Percentiles rank a stretch among this genome's conserved stretches.
Evolutionary conservation across 2,888 invertebrate genomes (phyloP).

Genomic region (Tyria jacobaeae): DNA sequence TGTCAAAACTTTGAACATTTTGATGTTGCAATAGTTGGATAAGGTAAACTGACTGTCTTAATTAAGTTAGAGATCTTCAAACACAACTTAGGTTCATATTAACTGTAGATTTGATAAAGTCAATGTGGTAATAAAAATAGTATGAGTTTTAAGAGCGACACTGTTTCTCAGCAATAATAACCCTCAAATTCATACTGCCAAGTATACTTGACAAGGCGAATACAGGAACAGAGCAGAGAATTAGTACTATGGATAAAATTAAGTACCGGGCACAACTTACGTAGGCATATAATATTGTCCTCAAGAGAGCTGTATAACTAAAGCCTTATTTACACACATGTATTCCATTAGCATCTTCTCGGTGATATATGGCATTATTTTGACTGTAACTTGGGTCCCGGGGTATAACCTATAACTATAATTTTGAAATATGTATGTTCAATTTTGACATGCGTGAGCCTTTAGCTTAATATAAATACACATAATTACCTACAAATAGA

Average conservation of each 20-base stretch:
- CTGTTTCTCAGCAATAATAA: constrained; percentile 24
- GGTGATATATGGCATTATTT: constrained; percentile 57
- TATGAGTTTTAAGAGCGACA: constrained; percentile 14
- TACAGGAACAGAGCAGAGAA: constrained; percentile 20
- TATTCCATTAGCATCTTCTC: constrained; percentile 58
- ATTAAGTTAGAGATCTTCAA: constrained; percentile 76
- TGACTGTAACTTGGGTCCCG: constrained; percentile 39
- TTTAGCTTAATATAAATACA: too few species aligned
- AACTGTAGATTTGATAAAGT: constrained; percentile 59
- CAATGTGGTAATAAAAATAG: constrained; percentile 40
- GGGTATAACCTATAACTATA: too few species aligned
- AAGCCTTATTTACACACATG: constrained; percentile 46
- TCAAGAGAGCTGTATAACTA: constrained; percentile 46
- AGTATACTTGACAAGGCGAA: not conserved
- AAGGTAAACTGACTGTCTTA: constrained; percentile 82
- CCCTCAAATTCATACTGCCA: constrained; percentile 30
- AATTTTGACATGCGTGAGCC: too few species aligned
- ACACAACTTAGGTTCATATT: constrained; percentile 65
- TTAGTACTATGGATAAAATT: constrained; percentile 35
- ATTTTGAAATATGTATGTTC: too few species aligned
- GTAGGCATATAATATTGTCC: constrained; percentile 30
- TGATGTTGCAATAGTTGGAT: constrained; percentile 83
- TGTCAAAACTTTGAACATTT: constrained; percentile 82
- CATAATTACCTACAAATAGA: too few species aligned
- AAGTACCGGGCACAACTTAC: constrained; percentile 22